phyloP scores from a whole-genome alignment of 2,888 invertebrate genomes.

The Meghimatium bilineatum region DNA sequence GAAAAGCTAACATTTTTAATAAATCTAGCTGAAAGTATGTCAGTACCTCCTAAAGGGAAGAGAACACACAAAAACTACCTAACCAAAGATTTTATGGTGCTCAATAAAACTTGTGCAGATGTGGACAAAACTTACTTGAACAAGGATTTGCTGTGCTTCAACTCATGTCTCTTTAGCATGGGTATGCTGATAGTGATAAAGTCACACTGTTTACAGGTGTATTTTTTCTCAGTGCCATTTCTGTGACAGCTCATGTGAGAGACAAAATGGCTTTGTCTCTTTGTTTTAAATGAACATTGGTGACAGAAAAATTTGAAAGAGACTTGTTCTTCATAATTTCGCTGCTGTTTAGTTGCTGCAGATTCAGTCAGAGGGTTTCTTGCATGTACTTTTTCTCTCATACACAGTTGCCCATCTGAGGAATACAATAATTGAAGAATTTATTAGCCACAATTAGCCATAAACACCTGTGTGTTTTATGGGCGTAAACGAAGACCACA shows the following conservation, averaged over 20 bases:
- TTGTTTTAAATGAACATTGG: conserved; percentile 78
- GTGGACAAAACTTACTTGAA: conserved; percentile 32
- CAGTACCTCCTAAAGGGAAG: too few relatives aligned
- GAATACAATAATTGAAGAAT: neutral
- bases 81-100: too few relatives aligned
- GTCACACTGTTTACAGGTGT: conserved; percentile 73
- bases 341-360: conserved; percentile 38
- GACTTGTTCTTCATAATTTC: conserved; percentile 51
- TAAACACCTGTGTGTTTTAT: too few relatives aligned
- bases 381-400: conserved; percentile 39
- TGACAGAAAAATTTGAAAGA: conserved; percentile 77
- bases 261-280: conserved; percentile 77
- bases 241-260: conserved; percentile 75
- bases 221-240: conserved; percentile 57
- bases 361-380: conserved; percentile 44
- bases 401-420: conserved; percentile 7
- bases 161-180: conserved; percentile 75
- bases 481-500: too few relatives aligned
- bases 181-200: conserved; percentile 76
- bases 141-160: conserved; percentile 66
- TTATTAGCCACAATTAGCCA: too few relatives aligned
- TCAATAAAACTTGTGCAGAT: neutral
- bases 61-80: too few relatives aligned
- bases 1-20: too few relatives aligned
- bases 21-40: too few relatives aligned